Evolutionary conservation across 2,797 vertebrate species (phyloP), one percentile per base, ranked within the genome.

Genomic region (Oreonectes daqikongensis): DNA sequence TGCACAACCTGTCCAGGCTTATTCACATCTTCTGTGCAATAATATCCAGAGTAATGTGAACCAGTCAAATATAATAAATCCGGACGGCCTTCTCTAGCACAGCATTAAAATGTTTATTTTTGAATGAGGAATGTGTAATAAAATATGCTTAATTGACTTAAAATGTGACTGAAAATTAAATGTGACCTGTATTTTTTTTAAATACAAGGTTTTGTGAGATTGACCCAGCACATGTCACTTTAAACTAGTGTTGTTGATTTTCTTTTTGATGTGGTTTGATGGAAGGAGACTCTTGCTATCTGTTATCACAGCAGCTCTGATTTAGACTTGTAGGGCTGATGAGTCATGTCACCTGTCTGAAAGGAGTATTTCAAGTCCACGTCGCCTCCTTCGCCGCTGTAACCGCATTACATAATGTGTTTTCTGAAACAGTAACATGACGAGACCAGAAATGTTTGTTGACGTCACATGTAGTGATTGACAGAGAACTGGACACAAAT

Each of bases 261-360:
- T n/a, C n/a, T n/a, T n/a, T 72, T 17, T 48, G 17, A 26, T 59
- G 8, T 22, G 12, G 7, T 76, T 48, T 40, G 55, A 40, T 40
- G 44, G 53, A 67, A 8, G n/a, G 35, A 50, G 22, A 26, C 28
- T 28, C 42, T 38, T 38, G 28, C 18, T 35, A 64, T 69, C 40
- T 71, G 15, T 18, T 72, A 48, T 72, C 63, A 52, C 2, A 44
- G 26, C 15, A 40, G 42, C 65, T 53, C 17, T 53, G 46, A 26
- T 53, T 66, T 20, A 17, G 20, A 28, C 65, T 77, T 48, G 17
- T 40, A 48, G 46, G 53, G 61, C 52, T 66, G 69, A 75, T 69
- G 61, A 57, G 64, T 32, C 50, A 64, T 80, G 70, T 75, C 70
- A 79, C 69, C 50, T 65, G 77, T 72, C 82, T 72, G 75, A 78